Conservation (phyloP, 2,797 vertebrate species). For the Phrynocephalus forsythii region DNA sequence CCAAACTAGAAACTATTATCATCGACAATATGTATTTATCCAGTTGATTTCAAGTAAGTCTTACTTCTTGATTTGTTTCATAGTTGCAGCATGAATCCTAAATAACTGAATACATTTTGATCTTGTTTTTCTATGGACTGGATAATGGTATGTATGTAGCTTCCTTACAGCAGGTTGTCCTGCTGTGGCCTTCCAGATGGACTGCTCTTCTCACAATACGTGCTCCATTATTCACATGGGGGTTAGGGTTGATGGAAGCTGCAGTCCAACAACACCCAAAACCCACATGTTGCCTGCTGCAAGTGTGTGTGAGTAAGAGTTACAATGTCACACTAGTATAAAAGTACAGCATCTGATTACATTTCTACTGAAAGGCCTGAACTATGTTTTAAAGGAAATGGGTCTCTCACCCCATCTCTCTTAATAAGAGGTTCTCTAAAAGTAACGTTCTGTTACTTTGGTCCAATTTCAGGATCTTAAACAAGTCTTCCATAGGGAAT, state of each 20-base stretch:
- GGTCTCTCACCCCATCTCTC: no score
- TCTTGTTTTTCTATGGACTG: background rate
- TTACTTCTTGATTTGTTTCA: background rate
- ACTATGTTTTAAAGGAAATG: no score
- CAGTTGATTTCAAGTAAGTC: background rate
- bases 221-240: background rate
- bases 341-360: no score
- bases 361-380: no score
- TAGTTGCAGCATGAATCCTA: background rate
- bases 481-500: no score
- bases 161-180: background rate
- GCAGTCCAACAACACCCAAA: background rate
- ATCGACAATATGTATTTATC: background rate
- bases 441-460: no score
- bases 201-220: background rate
- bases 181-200: background rate
- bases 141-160: no score
- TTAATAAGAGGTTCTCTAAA: no score
- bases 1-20: background rate
- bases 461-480: no score
- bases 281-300: background rate
- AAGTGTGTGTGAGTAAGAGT: no score
- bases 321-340: no score
- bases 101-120: background rate
- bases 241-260: background rate